Percentiles rank a stretch among this genome's conserved stretches.
Evolutionary conservation across 2,113 vertebrate genomes (phyloP).

Genomic region (Bombycilla garrulus): DNA sequence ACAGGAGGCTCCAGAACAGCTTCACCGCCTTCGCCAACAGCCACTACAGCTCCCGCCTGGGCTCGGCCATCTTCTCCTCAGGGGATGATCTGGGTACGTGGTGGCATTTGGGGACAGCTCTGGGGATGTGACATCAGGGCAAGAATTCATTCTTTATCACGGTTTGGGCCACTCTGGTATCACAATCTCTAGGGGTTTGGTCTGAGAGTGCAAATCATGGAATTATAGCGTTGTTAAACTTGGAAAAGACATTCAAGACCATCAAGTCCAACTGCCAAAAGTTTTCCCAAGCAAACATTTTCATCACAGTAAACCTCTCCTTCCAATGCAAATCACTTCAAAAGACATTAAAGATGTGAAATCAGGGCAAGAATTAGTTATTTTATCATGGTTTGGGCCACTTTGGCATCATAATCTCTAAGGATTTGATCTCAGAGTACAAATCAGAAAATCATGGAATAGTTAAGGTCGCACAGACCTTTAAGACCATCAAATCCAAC

Average conservation of each 20-base stretch:
- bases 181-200: rapidly evolving
- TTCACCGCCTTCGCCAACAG: constrained; percentile 96
- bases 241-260: neutral
- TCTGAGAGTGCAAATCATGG: neutral
- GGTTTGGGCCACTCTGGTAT: neutral
- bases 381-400: rapidly evolving
- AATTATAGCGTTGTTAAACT: too few species aligned
- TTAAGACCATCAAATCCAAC: neutral
- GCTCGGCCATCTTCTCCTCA: constrained; percentile 94
- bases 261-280: rapidly evolving
- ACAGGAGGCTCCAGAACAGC: constrained; percentile 91
- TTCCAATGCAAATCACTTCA: neutral
- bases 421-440: neutral
- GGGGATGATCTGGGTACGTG: constrained; percentile 91
- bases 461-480: neutral
- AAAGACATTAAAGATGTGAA: rapidly evolving
- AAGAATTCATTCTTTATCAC: too few species aligned
- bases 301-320: too few species aligned
- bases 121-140: rapidly evolving
- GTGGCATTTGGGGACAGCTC: neutral
- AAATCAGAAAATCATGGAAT: rapidly evolving
- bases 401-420: neutral
- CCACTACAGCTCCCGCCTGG: constrained; percentile 96
- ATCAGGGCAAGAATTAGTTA: neutral
- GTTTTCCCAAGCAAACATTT: neutral